Evolutionary conservation across 2,797 vertebrate species (phyloP), one percentile per base, ranked within the genome.

Genomic region (Sardinella longiceps): DNA sequence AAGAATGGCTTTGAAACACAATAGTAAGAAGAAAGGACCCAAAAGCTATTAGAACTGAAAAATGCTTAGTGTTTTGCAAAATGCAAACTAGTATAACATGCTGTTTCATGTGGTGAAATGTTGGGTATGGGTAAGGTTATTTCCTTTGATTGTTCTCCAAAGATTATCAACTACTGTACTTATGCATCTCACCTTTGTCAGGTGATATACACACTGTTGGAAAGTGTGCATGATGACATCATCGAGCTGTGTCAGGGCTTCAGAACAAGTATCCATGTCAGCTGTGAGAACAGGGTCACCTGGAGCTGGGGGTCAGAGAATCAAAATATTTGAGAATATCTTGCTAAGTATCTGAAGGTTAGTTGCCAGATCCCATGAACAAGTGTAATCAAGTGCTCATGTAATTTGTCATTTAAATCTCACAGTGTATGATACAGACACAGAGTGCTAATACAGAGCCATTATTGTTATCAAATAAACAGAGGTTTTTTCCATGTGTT

Each of bases 191-290:
- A 97, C 97, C 96, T 98, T 98, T 87, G 97, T 98, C 89, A 98
- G 95, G 93, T 98, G 97, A 90, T 98, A 98, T 82, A 98, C 97
- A 74, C 97, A 98, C 92, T 98, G 97, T 92, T 98, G 97, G 92
- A 98, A 98, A 30, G 97, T 98, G 89, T 97, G 97, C 97, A 98
- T 98, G 84, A 98, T 98, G 92, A 98, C 96, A 83, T 98, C 97
- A 92, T 98, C 97, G 87, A 98, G 95, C 90, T 97, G 96, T 0
- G 95, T 96, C 94, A 98, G 93, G 15, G 97, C 97, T 87, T 98
- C 97, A 0, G 98, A 97, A 88, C 97, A 98, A 48, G 94, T 95
- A 94, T 98, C 97, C 95, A 98, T 94, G 92, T 98, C 97, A 85
- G 94, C 95, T 80, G 95, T 96, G 88, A 98, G 92, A 90, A 97